Percentiles rank a stretch among this genome's conserved stretches.
These are phyloP conservation scores for Meloidogyne hapla DNA, from an alignment of 1,140 invertebrate species.

Conservation along the genomic window DNA sequence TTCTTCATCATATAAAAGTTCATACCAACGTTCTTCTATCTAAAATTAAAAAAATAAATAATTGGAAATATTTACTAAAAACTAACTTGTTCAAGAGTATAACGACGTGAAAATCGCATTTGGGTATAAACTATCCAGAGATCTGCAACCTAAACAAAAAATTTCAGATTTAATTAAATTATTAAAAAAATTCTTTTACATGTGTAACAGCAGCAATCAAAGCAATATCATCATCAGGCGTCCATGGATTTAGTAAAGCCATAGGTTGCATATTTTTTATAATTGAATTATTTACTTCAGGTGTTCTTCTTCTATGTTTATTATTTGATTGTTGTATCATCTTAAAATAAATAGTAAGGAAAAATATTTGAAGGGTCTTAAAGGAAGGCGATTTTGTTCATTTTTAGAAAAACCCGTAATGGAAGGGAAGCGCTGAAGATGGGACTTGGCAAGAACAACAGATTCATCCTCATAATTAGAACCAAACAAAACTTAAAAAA, in stretches of 20 bases:
- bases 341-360: not conserved
- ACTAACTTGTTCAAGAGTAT: conserved; percentile 72
- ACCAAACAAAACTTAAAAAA: not conserved
- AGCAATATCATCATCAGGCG: conserved; percentile 90
- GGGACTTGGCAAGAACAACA: too few species aligned
- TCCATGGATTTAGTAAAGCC: conserved; percentile 90
- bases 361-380: too few species aligned
- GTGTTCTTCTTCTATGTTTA: conserved; percentile 10
- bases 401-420: too few species aligned
- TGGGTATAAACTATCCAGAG: conserved; percentile 81
- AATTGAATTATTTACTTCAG: conserved; percentile 31
- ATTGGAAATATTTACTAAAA: too few species aligned
- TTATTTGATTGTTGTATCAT: conserved; percentile 14
- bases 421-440: too few species aligned
- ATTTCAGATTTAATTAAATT: not conserved
- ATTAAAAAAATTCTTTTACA: conserved; percentile 66
- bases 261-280: conserved; percentile 29
- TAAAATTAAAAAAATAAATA: conserved; percentile 69
- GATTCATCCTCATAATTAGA: too few species aligned
- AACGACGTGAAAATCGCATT: conserved; percentile 91
- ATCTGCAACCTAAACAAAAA: conserved; percentile 75
- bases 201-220: conserved; percentile 89
- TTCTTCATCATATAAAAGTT: conserved; percentile 84
- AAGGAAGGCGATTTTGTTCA: too few species aligned
- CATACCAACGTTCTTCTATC: conserved; percentile 91